Percentiles rank a stretch among this genome's conserved stretches.
These are phyloP conservation scores for Eugnorisma glareosa DNA, from an alignment of 2,888 invertebrate species.

Conservation along the genomic window DNA sequence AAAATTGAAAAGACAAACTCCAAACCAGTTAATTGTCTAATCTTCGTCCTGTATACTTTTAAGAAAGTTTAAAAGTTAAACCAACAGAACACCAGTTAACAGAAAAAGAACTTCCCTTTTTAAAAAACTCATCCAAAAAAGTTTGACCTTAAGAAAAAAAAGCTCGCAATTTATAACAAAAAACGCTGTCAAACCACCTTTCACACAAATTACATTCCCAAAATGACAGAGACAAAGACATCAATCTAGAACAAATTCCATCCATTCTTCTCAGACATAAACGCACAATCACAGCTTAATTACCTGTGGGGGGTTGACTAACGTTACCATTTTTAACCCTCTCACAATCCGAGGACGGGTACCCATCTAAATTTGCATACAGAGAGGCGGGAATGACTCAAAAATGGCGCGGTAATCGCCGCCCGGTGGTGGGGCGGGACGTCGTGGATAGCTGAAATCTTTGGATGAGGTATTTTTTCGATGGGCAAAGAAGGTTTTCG, in stretches of 20 bases:
- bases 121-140: background rate
- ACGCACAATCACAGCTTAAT: slow-evolving; percentile 69
- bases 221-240: slow-evolving; percentile 65
- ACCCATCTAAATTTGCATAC: slow-evolving; percentile 79
- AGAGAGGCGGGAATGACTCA: slow-evolving; percentile 78
- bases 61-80: background rate
- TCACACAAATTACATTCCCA: slow-evolving; percentile 55
- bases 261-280: slow-evolving; percentile 58
- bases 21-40: too few relatives aligned
- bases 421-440: slow-evolving; percentile 62
- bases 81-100: background rate
- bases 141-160: background rate
- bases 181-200: slow-evolving; percentile 32
- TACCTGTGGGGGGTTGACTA: slow-evolving; percentile 65
- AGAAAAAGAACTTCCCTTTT: background rate
- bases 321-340: slow-evolving; percentile 66
- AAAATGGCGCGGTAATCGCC: slow-evolving; percentile 79
- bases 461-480: slow-evolving; percentile 58
- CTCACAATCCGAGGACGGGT: slow-evolving; percentile 62
- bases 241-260: slow-evolving; percentile 65
- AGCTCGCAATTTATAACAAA: slow-evolving; percentile 34
- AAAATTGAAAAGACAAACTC: too few relatives aligned
- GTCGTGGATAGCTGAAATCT: background rate
- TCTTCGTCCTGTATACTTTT: too few relatives aligned
- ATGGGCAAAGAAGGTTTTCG: background rate